Evolutionary conservation across 2,888 invertebrate species (phyloP).

Genomic region (Clostera curtula): DNA sequence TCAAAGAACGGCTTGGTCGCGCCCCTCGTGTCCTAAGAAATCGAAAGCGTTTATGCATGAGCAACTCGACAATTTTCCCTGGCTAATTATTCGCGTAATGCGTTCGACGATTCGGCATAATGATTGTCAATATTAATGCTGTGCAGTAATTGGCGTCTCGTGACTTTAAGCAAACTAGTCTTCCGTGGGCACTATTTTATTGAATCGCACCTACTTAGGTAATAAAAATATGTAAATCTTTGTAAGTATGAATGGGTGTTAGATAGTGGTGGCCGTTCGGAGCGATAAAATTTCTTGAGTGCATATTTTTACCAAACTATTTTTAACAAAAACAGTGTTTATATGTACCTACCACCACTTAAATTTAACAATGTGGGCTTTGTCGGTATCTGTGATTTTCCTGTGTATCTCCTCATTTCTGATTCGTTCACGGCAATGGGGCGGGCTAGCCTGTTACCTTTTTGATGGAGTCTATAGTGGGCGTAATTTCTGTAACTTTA

Average conservation of each 20-base stretch:
- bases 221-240: neutral
- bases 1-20: slow-evolving; percentile 26
- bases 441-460: too few species aligned
- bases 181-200: slow-evolving; percentile 35
- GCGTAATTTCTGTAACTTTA: too few species aligned
- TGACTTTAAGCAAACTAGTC: slow-evolving; percentile 35
- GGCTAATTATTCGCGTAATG: slow-evolving; percentile 54
- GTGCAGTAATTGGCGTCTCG: slow-evolving; percentile 36
- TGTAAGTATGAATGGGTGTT: slow-evolving; percentile 1
- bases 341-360: too few species aligned
- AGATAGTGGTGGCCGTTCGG: too few species aligned
- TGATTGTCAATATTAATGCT: slow-evolving; percentile 34
- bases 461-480: too few species aligned
- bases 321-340: too few species aligned
- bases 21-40: slow-evolving; percentile 54
- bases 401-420: too few species aligned
- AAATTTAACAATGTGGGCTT: too few species aligned
- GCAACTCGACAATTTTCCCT: slow-evolving; percentile 55
- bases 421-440: too few species aligned
- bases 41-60: slow-evolving; percentile 67
- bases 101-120: slow-evolving; percentile 46
- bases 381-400: too few species aligned
- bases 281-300: too few species aligned
- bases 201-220: slow-evolving; percentile 9
- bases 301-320: too few species aligned